Evolutionary conservation across 53 echinoderm and acorn worm genomes (phyloP).

Genomic region (Antedon mediterranea): DNA sequence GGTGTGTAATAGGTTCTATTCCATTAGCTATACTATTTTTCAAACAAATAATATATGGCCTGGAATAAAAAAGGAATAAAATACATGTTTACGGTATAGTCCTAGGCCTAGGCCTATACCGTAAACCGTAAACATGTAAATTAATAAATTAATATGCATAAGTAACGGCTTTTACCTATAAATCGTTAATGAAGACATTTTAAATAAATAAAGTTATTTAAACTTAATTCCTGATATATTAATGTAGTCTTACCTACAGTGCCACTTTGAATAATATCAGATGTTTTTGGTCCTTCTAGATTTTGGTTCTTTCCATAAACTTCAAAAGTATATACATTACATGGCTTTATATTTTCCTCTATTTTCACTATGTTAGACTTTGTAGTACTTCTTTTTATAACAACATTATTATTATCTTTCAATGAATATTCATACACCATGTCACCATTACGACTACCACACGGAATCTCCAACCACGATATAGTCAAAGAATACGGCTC

Average conservation of each 20-base stretch:
- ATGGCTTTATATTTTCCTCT: not conserved
- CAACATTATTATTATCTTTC: not conserved
- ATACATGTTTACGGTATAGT: too few species aligned
- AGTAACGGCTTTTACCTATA: not conserved
- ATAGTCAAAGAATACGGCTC: not conserved
- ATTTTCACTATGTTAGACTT: not conserved
- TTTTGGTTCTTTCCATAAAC: not conserved
- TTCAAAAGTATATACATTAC: not conserved
- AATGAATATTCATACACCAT: not conserved
- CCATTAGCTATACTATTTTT: too few species aligned
- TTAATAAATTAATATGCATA: too few species aligned
- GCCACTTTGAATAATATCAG: not conserved
- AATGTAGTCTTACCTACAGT: not conserved
- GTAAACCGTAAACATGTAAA: too few species aligned
- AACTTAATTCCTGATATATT: not conserved
- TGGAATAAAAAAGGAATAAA: too few species aligned
- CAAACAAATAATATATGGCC: too few species aligned
- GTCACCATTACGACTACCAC: slow-evolving; percentile 10
- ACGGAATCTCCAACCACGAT: slow-evolving; percentile 3
- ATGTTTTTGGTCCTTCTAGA: not conserved
- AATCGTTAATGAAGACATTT: not conserved
- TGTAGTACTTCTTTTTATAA: not conserved
- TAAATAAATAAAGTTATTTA: not conserved
- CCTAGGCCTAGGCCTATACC: too few species aligned
- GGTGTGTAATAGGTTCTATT: too few species aligned